Base-by-base conservation (phyloP, 2,797 vertebrate genomes). In the Anomalospiza imberbis region DNA sequence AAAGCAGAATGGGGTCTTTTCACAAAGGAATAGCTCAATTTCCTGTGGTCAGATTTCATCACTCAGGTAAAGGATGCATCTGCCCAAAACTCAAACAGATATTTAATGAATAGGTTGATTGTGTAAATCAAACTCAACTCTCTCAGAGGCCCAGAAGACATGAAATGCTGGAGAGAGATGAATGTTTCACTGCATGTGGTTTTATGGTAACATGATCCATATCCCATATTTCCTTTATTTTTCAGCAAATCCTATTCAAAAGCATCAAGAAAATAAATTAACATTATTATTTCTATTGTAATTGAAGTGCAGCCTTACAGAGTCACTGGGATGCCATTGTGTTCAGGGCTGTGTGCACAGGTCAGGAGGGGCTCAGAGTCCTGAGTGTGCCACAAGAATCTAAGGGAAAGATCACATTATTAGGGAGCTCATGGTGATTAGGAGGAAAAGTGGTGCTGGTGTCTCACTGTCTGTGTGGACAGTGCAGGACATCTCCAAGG, bases 41-140 rank as follows among this genome's bases (percentile, higher is more conserved):
- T 96, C 94, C 95, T 76, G 79, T 82, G 54, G 94, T 94, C 97
- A 97, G 94, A 94, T 91, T 97, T 96, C 94, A 85, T 97, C 96
- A 96, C 96, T 95, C 97, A 97, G 97, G 97, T 97, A 96, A 92
- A 96, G 90, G 95, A 93, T 83, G 94, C 91, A 88, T 93, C 96
- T 94, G 86, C 86, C 82, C 42, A 80, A 95, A 97, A 97, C 89
- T 93, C 88, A 87, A 95, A 96, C 93, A 97, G 93, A 90, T 55
- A 85, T 71, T 77, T 96, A 92, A 94, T 98, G 97, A 98, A 98
- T 96, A 93, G 85, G 86, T 92, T 88, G 79, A 97, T 97, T 98
- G 97, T 98, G 84, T 93, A 89, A 77, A 90, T 85, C 78, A 86
- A 91, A 81, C 65, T 77, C 57, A 32, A 1, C 79, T 91, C 70